Conservation (phyloP, 53 echinoderm and acorn worm species). For the Astropecten irregularis region DNA sequence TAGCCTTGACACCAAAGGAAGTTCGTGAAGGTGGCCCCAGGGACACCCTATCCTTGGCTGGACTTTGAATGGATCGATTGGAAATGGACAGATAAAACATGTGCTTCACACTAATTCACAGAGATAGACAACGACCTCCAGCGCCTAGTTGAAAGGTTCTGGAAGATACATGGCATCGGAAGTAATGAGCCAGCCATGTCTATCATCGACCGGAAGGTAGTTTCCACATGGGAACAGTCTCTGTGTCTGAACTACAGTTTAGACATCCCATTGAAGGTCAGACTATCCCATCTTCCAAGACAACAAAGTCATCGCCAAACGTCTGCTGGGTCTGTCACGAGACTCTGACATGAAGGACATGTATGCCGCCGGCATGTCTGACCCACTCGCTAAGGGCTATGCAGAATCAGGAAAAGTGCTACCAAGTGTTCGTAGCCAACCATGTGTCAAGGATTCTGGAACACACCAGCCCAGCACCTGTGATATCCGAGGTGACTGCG, state of each 20-base stretch:
- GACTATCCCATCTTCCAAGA: constrained; percentile 11
- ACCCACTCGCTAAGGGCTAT: constrained; percentile 26
- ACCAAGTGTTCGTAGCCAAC: constrained; percentile 32
- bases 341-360: constrained; percentile 15
- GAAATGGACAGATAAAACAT: not conserved
- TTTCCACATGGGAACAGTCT: no score
- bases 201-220: constrained; percentile 48
- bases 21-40: constrained; percentile 16
- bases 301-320: constrained; percentile 53
- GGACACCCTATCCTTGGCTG: constrained; percentile 48
- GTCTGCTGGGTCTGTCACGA: not conserved
- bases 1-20: constrained; percentile 54
- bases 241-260: no score
- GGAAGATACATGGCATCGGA: constrained; percentile 42
- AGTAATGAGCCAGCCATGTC: not conserved
- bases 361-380: constrained; percentile 31
- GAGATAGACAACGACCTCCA: constrained; percentile 41
- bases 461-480: not conserved
- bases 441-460: not conserved
- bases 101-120: not conserved
- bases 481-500: no score
- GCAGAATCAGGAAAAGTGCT: constrained; percentile 12
- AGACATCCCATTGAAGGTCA: no score
- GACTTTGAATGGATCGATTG: constrained; percentile 52
- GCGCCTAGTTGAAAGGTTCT: constrained; percentile 37